Percentiles rank a stretch among this genome's conserved stretches.
phyloP scores from a whole-genome alignment of 1,140 invertebrate genomes.

The Nebria ingens region DNA sequence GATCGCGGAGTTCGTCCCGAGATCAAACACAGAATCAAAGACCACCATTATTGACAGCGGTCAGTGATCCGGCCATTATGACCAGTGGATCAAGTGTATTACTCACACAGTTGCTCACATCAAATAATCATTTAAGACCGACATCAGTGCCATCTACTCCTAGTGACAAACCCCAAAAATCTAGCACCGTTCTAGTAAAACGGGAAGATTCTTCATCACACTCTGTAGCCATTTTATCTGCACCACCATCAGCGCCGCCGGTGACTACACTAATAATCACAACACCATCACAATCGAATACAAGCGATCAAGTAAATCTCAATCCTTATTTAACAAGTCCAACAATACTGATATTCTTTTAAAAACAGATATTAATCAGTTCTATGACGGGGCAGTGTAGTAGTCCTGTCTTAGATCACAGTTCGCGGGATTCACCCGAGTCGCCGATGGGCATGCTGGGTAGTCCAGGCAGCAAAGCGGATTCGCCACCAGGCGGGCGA shows the following conservation, averaged over 20 bases:
- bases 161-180: background rate
- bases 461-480: constrained; percentile 17
- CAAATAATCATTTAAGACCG: too few relatives aligned
- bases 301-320: constrained; percentile 25
- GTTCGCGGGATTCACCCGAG: constrained; percentile 14
- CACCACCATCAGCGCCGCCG: constrained; percentile 19
- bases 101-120: constrained; percentile 52
- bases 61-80: constrained; percentile 43
- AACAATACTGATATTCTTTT: constrained; percentile 1
- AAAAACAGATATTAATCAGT: constrained; percentile 25
- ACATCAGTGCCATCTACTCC: background rate
- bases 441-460: background rate
- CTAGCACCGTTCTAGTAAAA: background rate
- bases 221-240: constrained; percentile 20
- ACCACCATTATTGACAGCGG: constrained; percentile 42
- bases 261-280: constrained; percentile 33
- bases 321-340: constrained; percentile 11
- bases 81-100: constrained; percentile 44
- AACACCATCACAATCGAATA: constrained; percentile 32
- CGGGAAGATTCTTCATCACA: constrained; percentile 15
- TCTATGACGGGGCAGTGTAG: constrained; percentile 23
- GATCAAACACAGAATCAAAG: constrained; percentile 27
- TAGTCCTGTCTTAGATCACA: constrained; percentile 24
- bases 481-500: constrained; percentile 22
- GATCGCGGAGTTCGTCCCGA: constrained; percentile 30